These are phyloP conservation scores for Oenanthe melanoleuca DNA, from an alignment of 2,113 vertebrate species.

Conservation along the genomic window DNA sequence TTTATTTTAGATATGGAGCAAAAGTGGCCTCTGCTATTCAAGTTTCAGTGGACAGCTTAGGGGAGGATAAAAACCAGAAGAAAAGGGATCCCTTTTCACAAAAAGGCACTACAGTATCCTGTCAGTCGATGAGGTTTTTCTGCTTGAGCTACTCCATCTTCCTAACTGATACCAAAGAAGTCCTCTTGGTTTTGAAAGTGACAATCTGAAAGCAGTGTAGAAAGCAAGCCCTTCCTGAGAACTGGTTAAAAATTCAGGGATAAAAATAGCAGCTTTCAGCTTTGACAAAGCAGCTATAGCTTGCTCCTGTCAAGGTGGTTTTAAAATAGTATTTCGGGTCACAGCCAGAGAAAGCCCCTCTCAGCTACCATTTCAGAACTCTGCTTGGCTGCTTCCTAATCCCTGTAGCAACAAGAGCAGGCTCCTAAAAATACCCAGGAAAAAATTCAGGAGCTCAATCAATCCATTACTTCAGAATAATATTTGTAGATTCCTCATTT, in stretches of 20 bases:
- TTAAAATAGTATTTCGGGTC: not conserved
- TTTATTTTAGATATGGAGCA: constrained; percentile 27
- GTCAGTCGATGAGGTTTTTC: not conserved
- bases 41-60: not conserved
- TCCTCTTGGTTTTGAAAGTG: not conserved
- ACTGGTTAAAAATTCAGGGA: not conserved
- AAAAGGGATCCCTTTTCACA: not conserved
- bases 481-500: constrained; percentile 46
- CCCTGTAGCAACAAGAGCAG: not conserved
- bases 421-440: constrained; percentile 3
- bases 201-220: not conserved
- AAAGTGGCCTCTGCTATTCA: not conserved
- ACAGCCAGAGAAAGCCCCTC: constrained; percentile 4
- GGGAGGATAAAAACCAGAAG: not conserved
- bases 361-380: not conserved
- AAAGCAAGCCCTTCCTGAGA: not conserved
- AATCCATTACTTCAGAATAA: constrained; percentile 30
- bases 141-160: not conserved
- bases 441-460: not conserved
- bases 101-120: not conserved
- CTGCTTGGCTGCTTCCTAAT: not conserved
- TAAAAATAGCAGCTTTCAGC: constrained; percentile 31
- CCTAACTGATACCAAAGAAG: not conserved
- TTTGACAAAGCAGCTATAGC: not conserved
- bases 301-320: constrained; percentile 29